Base-by-base conservation (phyloP, 92 coral and sea anemone genomes). In the Parazoanthus swiftii region DNA sequence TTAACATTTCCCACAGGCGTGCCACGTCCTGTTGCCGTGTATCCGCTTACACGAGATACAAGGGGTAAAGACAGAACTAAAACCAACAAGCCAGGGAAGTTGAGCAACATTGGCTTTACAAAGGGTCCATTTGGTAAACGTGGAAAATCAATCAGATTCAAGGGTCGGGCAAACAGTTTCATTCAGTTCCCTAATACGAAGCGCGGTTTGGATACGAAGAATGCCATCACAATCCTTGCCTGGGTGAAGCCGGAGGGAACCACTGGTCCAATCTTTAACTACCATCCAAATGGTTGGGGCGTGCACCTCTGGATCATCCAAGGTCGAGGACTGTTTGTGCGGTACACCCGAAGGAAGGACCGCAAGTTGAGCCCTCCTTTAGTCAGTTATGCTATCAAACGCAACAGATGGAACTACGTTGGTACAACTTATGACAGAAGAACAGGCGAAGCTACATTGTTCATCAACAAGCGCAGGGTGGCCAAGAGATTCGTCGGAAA, bases 321-420 rank as follows among this genome's bases (percentile, higher is more conserved):
- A 18, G 90, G 90, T 1, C 88, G 91, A 20, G 79, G 68, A 3
- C 80, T 95, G 63, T 90, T 88, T 6, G 95, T 94, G 42, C 85
- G 93, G 43, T 91, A 93, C 90, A 89, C 90, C 54, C 85, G 86
- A 36, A 90, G 98, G 88, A 72, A 46, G 65, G 88, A 89, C 25
- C 89, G 95, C 46, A 89, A 73, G 72, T 89, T 25, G 56, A 88
- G 94, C 1, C 78, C 80, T 2, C 59, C 84, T 33, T 58, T 93
- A 18, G 80, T 23, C 9, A 90, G 91, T 15, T 43, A 71, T 18
- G 13, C 18, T 5, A 82, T 94, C 36, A 77, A 77, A 82, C 89
- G 85, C 3, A 89, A 94, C 89, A 93, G 85, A 85, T 96, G 99
- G 99, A 95, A 93, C 75, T 89, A 86, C 79, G 84, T 96, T 74